A percentile compares a stretch with the other conserved stretches of the same genome.
phyloP scores from a whole-genome alignment of 2,113 vertebrate genomes.

The Donacobius atricapilla region DNA sequence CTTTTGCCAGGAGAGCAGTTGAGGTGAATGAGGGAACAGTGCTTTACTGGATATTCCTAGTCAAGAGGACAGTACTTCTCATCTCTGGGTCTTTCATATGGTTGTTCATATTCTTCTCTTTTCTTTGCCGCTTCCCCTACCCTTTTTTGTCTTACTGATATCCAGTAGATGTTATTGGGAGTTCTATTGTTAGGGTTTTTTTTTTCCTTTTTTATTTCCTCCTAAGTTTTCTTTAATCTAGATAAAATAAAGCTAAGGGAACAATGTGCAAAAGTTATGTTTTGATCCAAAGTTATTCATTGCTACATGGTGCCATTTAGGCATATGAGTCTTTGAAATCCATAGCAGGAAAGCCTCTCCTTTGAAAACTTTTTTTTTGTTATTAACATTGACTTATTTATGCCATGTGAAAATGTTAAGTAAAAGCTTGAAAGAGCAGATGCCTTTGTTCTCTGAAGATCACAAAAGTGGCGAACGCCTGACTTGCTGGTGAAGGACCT shows the following conservation, averaged over 20 bases:
- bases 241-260: background rate
- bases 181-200: background rate
- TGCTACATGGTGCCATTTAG: background rate
- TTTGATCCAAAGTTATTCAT: background rate
- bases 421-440: background rate
- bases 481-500: background rate
- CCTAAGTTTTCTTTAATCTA: background rate
- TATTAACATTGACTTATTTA: background rate
- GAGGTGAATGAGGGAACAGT: background rate
- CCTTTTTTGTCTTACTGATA: background rate
- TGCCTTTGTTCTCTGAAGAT: constrained; percentile 11
- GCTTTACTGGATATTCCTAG: background rate
- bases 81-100: background rate
- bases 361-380: background rate
- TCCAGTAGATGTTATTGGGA: background rate
- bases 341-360: background rate
- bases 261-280: background rate
- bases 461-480: background rate
- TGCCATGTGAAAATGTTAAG: background rate
- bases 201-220: background rate
- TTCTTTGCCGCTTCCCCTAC: background rate
- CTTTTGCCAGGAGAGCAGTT: fast-evolving
- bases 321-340: background rate
- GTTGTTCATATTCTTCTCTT: background rate
- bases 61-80: no score